Percentiles rank a stretch among this genome's conserved stretches.
Evolutionary conservation across 2,113 vertebrate species (phyloP).

Genomic region (Centrocercus urophasianus): DNA sequence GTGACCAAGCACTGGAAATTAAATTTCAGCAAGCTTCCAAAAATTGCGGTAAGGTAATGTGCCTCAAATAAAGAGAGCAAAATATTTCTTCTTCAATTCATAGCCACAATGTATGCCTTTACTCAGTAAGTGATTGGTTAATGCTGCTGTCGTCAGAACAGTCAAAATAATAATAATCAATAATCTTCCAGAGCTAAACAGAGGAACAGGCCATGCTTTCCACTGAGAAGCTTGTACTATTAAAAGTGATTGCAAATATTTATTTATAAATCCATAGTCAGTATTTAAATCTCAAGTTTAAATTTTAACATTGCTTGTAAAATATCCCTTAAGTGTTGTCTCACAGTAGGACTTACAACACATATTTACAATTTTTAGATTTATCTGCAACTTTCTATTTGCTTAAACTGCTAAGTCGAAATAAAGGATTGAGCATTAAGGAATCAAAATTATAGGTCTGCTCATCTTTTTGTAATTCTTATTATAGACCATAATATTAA

Average conservation of each 20-base stretch:
- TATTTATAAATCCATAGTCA: not conserved
- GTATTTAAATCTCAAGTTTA: not conserved
- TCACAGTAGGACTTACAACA: not conserved
- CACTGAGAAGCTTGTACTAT: not conserved
- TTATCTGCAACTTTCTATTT: not conserved
- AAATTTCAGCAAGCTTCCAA: constrained; percentile 2
- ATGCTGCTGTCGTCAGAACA: not conserved
- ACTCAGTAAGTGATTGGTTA: not conserved
- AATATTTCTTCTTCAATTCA: not conserved
- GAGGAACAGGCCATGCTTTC: not conserved
- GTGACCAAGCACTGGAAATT: not conserved
- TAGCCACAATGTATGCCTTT: not conserved
- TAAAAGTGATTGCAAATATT: not conserved
- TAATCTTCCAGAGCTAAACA: not conserved
- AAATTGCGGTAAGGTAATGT: not conserved
- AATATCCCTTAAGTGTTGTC: rapidly evolving
- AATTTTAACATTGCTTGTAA: not conserved
- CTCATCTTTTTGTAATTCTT: not conserved
- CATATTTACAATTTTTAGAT: not conserved
- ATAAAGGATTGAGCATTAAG: not conserved
- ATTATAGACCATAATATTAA: not conserved
- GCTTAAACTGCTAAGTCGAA: not conserved
- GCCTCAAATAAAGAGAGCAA: not conserved
- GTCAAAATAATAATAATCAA: not conserved
- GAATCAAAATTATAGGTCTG: not conserved